Percentiles rank a stretch among this genome's conserved stretches.
These are phyloP conservation scores for Corythornis madagascariensis DNA, from an alignment of 2,113 vertebrate genomes.

Conservation along the genomic window DNA sequence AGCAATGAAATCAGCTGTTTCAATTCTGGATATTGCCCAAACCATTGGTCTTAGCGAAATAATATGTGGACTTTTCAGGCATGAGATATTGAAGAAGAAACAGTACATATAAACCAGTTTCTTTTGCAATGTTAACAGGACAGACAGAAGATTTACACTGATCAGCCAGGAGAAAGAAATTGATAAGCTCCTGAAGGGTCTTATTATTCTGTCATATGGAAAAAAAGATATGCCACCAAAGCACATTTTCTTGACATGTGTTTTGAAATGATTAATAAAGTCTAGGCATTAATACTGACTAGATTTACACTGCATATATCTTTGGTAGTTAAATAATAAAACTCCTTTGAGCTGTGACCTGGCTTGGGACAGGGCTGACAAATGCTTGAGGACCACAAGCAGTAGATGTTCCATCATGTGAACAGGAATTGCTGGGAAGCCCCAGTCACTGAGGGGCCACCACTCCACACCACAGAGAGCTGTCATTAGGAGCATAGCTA, in stretches of 20 bases:
- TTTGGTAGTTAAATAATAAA: not conserved
- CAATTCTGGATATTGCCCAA: not conserved
- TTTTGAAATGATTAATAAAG: not conserved
- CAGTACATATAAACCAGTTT: not conserved
- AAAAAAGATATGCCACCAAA: not conserved
- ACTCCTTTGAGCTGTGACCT: not conserved
- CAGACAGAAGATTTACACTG: not conserved
- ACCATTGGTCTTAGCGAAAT: not conserved
- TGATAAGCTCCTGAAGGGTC: not conserved
- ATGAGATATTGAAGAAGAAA: not conserved
- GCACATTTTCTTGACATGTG: not conserved
- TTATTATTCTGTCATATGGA: not conserved
- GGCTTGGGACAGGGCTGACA: not conserved
- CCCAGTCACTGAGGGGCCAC: not conserved
- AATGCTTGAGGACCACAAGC: rapidly evolving
- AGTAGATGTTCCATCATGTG: rapidly evolving
- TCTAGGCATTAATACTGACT: not conserved
- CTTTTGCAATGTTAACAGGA: not conserved
- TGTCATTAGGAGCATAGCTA: not conserved
- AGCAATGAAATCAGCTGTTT: not conserved
- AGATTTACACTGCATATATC: not conserved
- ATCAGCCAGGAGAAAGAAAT: not conserved
- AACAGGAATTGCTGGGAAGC: rapidly evolving
- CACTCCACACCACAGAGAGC: rapidly evolving
- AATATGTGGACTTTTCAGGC: not conserved